phyloP scores from a whole-genome alignment of 2,888 invertebrate genomes.

The Diarsia brunnea region DNA sequence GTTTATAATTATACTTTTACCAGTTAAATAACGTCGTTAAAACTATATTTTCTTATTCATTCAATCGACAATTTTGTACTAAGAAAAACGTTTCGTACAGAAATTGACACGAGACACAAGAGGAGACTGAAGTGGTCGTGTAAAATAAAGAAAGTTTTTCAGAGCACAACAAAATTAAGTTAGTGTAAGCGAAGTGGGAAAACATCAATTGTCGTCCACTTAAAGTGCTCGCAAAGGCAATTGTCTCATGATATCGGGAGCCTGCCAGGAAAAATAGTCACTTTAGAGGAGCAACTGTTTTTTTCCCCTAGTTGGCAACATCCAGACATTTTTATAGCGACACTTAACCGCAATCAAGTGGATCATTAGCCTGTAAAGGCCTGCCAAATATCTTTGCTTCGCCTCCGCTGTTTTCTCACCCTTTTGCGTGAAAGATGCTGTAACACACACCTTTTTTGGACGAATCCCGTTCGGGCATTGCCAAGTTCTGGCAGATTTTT shows the following conservation, averaged over 20 bases:
- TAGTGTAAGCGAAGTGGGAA: constrained; percentile 74
- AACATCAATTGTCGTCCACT: constrained; percentile 85
- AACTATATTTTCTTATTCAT: background rate
- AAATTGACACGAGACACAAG: constrained; percentile 19
- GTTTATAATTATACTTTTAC: constrained; percentile 2
- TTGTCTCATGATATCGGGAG: constrained; percentile 86
- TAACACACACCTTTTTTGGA: constrained; percentile 86
- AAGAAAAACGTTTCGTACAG: constrained; percentile 7
- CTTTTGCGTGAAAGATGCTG: constrained; percentile 84
- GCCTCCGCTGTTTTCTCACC: constrained; percentile 85
- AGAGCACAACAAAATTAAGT: constrained; percentile 74
- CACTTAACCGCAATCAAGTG: constrained; percentile 90
- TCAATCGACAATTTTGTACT: background rate
- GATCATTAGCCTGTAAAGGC: constrained; percentile 89
- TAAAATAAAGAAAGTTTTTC: constrained; percentile 68
- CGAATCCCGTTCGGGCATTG: constrained; percentile 74
- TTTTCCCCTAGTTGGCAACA: constrained; percentile 89
- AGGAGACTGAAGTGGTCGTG: constrained; percentile 11
- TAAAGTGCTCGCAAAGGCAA: constrained; percentile 85
- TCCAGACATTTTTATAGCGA: constrained; percentile 88
- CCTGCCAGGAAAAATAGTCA: constrained; percentile 89
- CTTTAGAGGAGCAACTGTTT: constrained; percentile 87
- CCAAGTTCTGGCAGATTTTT: constrained; percentile 81
- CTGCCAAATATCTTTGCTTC: constrained; percentile 89
- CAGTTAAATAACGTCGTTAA: background rate